phyloP scores from a whole-genome alignment of 2,797 vertebrate species.

The Alca torda region DNA sequence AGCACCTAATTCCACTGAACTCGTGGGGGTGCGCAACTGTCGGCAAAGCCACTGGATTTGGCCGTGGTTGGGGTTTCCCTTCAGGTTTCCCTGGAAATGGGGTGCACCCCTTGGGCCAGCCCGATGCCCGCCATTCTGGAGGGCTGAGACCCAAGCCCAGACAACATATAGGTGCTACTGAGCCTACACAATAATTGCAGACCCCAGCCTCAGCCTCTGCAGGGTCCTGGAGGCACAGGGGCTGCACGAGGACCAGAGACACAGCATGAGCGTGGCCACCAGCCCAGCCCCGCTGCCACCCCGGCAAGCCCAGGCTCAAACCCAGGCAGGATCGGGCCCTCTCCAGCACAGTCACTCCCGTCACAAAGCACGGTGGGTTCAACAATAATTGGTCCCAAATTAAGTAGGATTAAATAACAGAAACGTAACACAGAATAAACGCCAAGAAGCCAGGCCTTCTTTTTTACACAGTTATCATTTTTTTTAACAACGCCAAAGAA shows the following conservation, averaged over 20 bases:
- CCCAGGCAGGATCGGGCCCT: background rate
- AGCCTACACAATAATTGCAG: background rate
- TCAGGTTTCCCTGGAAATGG: background rate
- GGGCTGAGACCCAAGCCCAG: background rate
- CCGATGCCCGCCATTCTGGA: accelerated
- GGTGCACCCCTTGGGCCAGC: background rate
- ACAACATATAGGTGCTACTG: accelerated
- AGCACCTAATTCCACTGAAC: background rate
- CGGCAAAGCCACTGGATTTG: background rate
- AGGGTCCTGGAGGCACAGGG: accelerated
- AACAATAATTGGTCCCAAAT: conserved; percentile 51
- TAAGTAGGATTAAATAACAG: conserved; percentile 61
- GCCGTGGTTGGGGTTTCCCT: background rate
- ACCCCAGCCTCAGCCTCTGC: background rate
- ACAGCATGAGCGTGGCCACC: accelerated
- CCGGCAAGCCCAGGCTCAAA: background rate
- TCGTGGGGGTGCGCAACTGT: accelerated
- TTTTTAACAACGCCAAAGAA: conserved; percentile 50
- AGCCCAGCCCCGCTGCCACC: background rate
- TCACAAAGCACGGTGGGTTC: conserved; percentile 19
- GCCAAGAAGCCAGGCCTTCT: conserved; percentile 28
- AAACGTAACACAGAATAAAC: background rate
- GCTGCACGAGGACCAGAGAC: background rate
- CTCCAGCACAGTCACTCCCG: background rate
- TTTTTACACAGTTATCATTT: conserved; percentile 50